Conservation (phyloP, 2,888 invertebrate genomes). For the Chloroclystis v-ata region DNA sequence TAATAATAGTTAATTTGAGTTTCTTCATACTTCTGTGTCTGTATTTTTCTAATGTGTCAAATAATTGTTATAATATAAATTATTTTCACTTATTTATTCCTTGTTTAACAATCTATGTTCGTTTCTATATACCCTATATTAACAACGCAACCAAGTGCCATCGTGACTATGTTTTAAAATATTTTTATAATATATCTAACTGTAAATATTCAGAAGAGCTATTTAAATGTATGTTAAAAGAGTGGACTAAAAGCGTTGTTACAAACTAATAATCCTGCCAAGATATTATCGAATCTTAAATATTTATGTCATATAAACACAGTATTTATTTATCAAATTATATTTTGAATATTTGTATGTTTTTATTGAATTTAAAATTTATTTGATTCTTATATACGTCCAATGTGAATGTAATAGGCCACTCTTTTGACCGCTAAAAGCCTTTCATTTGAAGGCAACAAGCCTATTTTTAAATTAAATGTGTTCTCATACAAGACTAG, state of each 20-base stretch:
- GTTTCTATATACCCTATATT: slow-evolving; percentile 39
- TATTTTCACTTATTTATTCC: slow-evolving; percentile 41
- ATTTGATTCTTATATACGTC: slow-evolving; percentile 54
- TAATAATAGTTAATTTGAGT: slow-evolving; percentile 30
- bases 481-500: slow-evolving; percentile 48
- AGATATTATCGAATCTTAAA: slow-evolving; percentile 27
- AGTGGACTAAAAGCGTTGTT: slow-evolving; percentile 50
- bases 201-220: slow-evolving; percentile 63
- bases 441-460: slow-evolving; percentile 29
- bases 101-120: slow-evolving; percentile 37
- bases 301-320: slow-evolving; percentile 38
- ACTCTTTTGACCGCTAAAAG: slow-evolving; percentile 47
- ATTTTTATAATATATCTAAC: slow-evolving; percentile 60
- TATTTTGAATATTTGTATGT: slow-evolving; percentile 38
- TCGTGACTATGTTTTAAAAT: slow-evolving; percentile 68
- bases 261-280: slow-evolving; percentile 64
- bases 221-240: slow-evolving; percentile 48
- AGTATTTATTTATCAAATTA: slow-evolving; percentile 39
- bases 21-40: slow-evolving; percentile 20
- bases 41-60: slow-evolving; percentile 48
- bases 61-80: slow-evolving; percentile 28
- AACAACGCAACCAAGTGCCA: slow-evolving; percentile 75
- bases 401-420: slow-evolving; percentile 42
- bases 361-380: slow-evolving; percentile 35
- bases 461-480: slow-evolving; percentile 36